A percentile compares a stretch with the other conserved stretches of the same genome.
Evolutionary conservation across 2,113 vertebrate genomes (phyloP).

Genomic region (Ammodytes marinus): DNA sequence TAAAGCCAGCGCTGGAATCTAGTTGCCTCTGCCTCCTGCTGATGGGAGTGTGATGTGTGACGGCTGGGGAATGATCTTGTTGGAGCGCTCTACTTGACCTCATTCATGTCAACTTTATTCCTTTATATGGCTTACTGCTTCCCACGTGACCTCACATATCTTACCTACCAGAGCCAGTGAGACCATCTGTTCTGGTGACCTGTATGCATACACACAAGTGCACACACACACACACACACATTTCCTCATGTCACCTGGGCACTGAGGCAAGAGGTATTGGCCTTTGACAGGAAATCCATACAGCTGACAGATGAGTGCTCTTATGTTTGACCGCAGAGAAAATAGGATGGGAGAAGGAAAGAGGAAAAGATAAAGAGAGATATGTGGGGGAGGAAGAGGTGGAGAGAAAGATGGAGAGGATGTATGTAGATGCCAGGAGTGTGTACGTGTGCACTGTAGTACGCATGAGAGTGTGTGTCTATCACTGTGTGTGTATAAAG

Average conservation of each 20-base stretch:
- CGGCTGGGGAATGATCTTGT: slow-evolving; percentile 33
- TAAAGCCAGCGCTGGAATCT: slow-evolving; percentile 21
- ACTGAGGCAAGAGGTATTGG: slow-evolving; percentile 61
- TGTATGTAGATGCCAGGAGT: background rate
- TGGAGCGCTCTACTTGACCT: slow-evolving; percentile 26
- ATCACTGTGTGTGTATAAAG: slow-evolving; percentile 3
- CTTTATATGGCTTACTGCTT: slow-evolving; percentile 45
- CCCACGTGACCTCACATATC: slow-evolving; percentile 57
- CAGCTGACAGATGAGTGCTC: slow-evolving; percentile 70
- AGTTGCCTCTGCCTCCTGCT: slow-evolving; percentile 27
- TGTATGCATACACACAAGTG: background rate
- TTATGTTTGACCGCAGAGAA: slow-evolving; percentile 67
- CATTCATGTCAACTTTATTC: slow-evolving; percentile 49
- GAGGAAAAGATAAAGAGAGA: slow-evolving; percentile 34
- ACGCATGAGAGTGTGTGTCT: background rate
- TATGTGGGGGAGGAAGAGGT: slow-evolving; percentile 9
- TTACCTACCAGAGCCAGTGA: slow-evolving; percentile 30
- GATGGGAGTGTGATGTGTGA: slow-evolving; percentile 58
- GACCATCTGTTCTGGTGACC: slow-evolving; percentile 12
- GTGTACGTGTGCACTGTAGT: slow-evolving; percentile 24
- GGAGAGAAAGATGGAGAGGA: slow-evolving; percentile 26
- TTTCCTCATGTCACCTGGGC: slow-evolving; percentile 57
- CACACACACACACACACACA: slow-evolving; percentile 10
- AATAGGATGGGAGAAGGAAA: slow-evolving; percentile 61
- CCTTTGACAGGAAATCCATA: slow-evolving; percentile 79